A percentile compares a stretch with the other conserved stretches of the same genome.
Conservation (phyloP, 2,797 vertebrate genomes). For the Paguma larvata region DNA sequence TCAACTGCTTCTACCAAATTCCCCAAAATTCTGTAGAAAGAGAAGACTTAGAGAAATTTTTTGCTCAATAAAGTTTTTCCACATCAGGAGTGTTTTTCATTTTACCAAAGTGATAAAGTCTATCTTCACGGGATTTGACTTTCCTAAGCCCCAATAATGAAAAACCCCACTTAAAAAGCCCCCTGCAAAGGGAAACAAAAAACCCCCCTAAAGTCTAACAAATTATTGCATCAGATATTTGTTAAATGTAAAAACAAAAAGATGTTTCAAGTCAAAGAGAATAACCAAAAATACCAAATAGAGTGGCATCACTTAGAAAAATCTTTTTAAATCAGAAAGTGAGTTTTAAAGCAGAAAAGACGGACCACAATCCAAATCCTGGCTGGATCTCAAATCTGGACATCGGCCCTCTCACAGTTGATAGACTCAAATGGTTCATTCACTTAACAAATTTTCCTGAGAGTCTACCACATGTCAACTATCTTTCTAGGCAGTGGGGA, state of each 20-base stretch:
- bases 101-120: neutral
- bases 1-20: neutral
- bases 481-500: neutral
- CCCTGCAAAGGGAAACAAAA: neutral
- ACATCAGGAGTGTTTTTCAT: neutral
- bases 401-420: neutral
- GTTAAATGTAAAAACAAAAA: neutral
- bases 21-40: neutral
- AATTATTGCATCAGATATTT: neutral
- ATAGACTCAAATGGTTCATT: neutral
- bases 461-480: neutral
- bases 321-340: neutral
- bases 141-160: neutral
- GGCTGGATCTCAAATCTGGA: neutral
- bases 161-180: neutral
- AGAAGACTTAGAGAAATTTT: neutral
- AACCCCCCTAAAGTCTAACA: neutral
- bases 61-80: neutral
- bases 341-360: constrained; percentile 9
- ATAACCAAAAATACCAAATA: neutral
- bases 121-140: neutral
- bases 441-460: constrained; percentile 11
- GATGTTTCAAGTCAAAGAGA: neutral
- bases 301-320: neutral
- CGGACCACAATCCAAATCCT: neutral